Percentiles rank a stretch among this genome's conserved stretches.
These are phyloP conservation scores for Samia ricini DNA, from an alignment of 1,140 invertebrate genomes.

Conservation along the genomic window DNA sequence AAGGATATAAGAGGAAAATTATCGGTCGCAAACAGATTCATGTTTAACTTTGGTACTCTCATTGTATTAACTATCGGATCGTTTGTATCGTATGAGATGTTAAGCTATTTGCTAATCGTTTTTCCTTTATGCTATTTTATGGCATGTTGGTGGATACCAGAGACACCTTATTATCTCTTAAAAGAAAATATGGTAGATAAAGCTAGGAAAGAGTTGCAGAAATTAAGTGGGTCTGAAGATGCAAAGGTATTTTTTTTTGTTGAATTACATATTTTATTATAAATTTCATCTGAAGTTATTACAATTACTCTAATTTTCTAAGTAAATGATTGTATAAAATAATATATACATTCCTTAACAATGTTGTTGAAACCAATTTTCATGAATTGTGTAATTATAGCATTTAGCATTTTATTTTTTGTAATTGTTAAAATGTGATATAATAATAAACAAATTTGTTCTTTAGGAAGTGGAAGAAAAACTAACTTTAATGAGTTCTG, in stretches of 20 bases:
- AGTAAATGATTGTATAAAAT: neutral
- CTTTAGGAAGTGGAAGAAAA: conserved; percentile 66
- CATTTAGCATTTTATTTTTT: too few species aligned
- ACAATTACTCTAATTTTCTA: too few species aligned
- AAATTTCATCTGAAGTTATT: too few species aligned
- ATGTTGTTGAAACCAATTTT: too few species aligned
- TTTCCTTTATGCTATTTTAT: conserved; percentile 76
- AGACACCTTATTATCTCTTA: conserved; percentile 83
- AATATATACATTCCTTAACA: too few species aligned
- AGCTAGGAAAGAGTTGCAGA: conserved; percentile 47
- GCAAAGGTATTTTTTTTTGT: conserved; percentile 23
- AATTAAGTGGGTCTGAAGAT: conserved; percentile 37
- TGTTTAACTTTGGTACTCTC: conserved; percentile 80
- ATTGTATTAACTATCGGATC: conserved; percentile 69
- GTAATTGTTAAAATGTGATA: too few species aligned
- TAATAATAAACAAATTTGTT: neutral
- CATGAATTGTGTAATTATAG: too few species aligned
- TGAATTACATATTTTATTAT: neutral
- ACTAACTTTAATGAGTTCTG: conserved; percentile 72
- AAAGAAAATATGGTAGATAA: conserved; percentile 67
- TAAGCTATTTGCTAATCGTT: conserved; percentile 57
- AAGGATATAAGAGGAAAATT: conserved; percentile 80
- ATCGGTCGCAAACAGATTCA: conserved; percentile 79
- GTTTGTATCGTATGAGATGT: conserved; percentile 55
- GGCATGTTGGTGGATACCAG: conserved; percentile 82